Evolutionary conservation across 2,888 invertebrate genomes (phyloP).

Genomic region (Idaea biselata): DNA sequence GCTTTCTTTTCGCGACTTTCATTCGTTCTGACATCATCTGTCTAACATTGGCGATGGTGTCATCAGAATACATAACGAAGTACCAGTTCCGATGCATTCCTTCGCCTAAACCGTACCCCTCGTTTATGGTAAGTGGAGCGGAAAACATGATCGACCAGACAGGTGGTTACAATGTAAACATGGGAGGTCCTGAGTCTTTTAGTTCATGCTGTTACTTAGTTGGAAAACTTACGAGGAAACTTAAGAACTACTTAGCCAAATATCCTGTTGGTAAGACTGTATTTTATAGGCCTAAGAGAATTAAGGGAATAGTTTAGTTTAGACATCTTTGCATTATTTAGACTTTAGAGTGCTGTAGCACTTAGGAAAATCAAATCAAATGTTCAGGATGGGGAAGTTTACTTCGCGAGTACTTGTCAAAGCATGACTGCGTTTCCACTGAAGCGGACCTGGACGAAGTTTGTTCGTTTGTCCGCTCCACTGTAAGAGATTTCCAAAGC

Average conservation of each 20-base stretch:
- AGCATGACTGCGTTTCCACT: neutral
- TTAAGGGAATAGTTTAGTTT: no score
- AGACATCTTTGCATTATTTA: no score
- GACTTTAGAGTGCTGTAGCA: no score
- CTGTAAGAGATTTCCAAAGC: no score
- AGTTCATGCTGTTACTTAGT: neutral
- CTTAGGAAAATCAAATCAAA: neutral
- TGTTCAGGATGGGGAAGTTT: neutral
- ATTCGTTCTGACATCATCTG: neutral
- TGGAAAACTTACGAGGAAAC: neutral
- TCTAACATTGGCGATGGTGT: neutral
- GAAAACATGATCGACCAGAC: neutral
- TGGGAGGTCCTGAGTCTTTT: neutral
- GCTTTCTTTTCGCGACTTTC: constrained; percentile 1
- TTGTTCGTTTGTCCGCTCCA: no score
- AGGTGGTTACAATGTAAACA: constrained; percentile 1
- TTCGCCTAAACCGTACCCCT: neutral
- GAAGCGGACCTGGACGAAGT: no score
- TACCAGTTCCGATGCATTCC: neutral
- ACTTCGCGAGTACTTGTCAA: neutral
- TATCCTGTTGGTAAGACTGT: no score
- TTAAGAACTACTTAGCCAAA: neutral
- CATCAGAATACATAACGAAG: neutral
- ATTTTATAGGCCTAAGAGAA: no score
- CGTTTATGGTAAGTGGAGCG: neutral